These are phyloP conservation scores for Anguilla anguilla DNA, from an alignment of 2,797 vertebrate species.

Conservation along the genomic window DNA sequence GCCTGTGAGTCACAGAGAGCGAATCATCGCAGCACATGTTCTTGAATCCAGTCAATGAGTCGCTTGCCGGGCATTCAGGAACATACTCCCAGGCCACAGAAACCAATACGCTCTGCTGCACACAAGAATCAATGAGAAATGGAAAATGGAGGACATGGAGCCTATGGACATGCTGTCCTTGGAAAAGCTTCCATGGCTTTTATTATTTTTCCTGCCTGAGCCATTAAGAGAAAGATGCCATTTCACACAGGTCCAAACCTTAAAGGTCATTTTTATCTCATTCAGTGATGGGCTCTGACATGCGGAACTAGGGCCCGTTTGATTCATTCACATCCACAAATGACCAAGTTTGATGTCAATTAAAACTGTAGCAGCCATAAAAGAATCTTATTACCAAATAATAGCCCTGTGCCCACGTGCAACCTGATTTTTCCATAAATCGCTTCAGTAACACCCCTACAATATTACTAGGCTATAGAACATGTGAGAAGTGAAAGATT, in stretches of 20 bases:
- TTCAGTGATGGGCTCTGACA: not conserved
- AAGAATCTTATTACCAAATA: not conserved
- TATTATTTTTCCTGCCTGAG: not conserved
- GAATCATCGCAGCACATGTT: not conserved
- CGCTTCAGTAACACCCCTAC: not conserved
- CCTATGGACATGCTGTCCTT: not conserved
- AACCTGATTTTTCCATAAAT: not conserved
- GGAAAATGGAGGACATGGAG: not conserved
- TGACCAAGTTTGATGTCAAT: not conserved
- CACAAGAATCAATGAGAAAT: conserved; percentile 1
- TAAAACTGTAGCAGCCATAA: not conserved
- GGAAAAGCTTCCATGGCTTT: conserved; percentile 8
- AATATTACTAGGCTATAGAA: not conserved
- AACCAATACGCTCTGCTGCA: conserved; percentile 11
- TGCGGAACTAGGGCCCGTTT: not conserved
- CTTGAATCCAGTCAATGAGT: not conserved
- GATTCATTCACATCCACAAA: not conserved
- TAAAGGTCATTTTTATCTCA: not conserved
- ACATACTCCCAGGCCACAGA: not conserved
- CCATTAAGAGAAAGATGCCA: not conserved
- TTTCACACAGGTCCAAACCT: not conserved
- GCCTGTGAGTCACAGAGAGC: not conserved
- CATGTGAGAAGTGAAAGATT: not conserved
- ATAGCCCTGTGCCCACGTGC: not conserved
- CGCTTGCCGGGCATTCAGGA: not conserved